These are phyloP conservation scores for Heliconius ethilla DNA, from an alignment of 2,888 invertebrate species.

Conservation along the genomic window DNA sequence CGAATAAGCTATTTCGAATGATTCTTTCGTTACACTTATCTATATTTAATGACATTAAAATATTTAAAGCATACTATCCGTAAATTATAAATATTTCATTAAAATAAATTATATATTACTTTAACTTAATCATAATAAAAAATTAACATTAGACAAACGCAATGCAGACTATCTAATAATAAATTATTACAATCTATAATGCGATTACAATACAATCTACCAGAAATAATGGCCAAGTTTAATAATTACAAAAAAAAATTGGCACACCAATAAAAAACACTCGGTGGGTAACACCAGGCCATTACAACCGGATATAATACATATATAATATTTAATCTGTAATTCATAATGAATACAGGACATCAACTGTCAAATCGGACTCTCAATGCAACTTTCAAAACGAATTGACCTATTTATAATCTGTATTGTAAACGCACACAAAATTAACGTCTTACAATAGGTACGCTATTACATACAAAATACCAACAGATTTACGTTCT, in stretches of 20 bases:
- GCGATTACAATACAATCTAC: slow-evolving; percentile 69
- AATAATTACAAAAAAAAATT: slow-evolving; percentile 45
- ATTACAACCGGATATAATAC: slow-evolving; percentile 46
- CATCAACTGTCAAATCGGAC: slow-evolving; percentile 8
- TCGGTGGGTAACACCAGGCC: slow-evolving; percentile 67
- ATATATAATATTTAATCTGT: slow-evolving; percentile 17
- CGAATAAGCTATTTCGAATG: too few species aligned
- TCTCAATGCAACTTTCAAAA: neutral
- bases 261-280: slow-evolving; percentile 55
- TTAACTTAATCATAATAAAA: neutral
- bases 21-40: neutral
- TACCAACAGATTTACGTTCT: slow-evolving; percentile 69
- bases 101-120: neutral
- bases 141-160: slow-evolving; percentile 55
- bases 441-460: slow-evolving; percentile 70
- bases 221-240: slow-evolving; percentile 40
- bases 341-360: neutral
- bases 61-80: neutral
- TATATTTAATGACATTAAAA: neutral
- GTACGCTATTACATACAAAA: slow-evolving; percentile 52
- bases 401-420: slow-evolving; percentile 13
- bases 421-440: slow-evolving; percentile 54
- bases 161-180: slow-evolving; percentile 65
- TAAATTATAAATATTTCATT: neutral
- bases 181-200: slow-evolving; percentile 73